A percentile compares a stretch with the other conserved stretches of the same genome.
These are phyloP conservation scores for Odontesthes bonariensis DNA, from an alignment of 2,113 vertebrate species.

Conservation along the genomic window DNA sequence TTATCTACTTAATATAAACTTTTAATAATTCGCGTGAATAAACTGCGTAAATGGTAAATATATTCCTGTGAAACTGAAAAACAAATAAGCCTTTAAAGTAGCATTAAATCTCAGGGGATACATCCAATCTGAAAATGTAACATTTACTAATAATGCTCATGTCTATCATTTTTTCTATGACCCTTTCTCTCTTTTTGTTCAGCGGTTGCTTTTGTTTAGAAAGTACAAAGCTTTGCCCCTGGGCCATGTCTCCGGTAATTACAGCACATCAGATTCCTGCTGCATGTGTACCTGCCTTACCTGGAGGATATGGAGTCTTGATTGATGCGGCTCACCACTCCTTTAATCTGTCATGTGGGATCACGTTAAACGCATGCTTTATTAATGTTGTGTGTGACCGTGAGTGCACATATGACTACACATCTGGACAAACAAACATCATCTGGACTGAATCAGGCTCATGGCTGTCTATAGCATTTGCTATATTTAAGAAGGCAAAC, in stretches of 20 bases:
- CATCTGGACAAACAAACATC: constrained; percentile 36
- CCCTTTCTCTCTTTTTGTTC: not conserved
- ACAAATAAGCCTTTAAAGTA: not conserved
- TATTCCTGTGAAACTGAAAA: no score
- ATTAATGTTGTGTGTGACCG: constrained; percentile 17
- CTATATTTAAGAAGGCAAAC: constrained; percentile 1
- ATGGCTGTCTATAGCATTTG: not conserved
- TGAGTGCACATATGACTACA: not conserved
- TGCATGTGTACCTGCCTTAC: constrained; percentile 23
- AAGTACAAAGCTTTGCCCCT: not conserved
- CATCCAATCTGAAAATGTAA: no score
- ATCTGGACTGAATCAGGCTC: not conserved
- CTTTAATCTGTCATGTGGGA: constrained; percentile 19
- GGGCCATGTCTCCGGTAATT: constrained; percentile 37
- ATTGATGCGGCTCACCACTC: constrained; percentile 7
- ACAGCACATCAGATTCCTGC: not conserved
- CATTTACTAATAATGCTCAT: not conserved
- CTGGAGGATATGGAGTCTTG: constrained; percentile 34
- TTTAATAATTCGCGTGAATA: no score
- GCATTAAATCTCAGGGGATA: not conserved
- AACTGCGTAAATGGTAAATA: no score
- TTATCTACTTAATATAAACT: no score
- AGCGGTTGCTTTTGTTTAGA: constrained; percentile 4
- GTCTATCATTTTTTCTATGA: not conserved
- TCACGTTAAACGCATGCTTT: constrained; percentile 30